A percentile compares a stretch with the other conserved stretches of the same genome.
These are phyloP conservation scores for Lophura nycthemera DNA, from an alignment of 2,113 vertebrate species.

Conservation along the genomic window DNA sequence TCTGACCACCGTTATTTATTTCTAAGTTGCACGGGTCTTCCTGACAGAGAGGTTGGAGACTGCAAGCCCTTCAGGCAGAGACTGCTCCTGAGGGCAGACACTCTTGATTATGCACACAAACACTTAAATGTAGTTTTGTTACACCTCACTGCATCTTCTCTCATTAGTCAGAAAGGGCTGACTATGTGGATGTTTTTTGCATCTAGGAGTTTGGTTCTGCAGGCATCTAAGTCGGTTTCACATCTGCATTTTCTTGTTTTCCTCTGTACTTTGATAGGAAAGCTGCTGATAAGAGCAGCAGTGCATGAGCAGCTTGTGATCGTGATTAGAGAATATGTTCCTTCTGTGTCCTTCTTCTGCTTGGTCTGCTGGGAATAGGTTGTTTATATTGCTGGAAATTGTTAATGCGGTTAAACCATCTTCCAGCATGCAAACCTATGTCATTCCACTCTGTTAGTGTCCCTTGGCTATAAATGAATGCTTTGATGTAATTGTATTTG, in stretches of 20 bases:
- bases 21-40: background rate
- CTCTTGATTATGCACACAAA: background rate
- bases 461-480: constrained; percentile 76
- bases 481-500: constrained; percentile 86
- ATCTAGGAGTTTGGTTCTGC: background rate
- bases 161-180: background rate
- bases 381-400: constrained; percentile 75
- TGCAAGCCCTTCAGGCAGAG: background rate
- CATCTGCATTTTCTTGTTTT: background rate
- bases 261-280: background rate
- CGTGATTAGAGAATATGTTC: background rate
- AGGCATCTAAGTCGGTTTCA: background rate
- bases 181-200: background rate
- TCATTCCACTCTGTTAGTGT: constrained; percentile 71
- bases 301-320: background rate
- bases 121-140: background rate
- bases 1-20: background rate
- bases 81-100: background rate
- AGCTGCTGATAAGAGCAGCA: background rate
- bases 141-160: background rate
- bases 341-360: constrained; percentile 58
- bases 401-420: constrained; percentile 49
- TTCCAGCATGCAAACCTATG: constrained; percentile 66
- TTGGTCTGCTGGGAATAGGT: constrained; percentile 67
- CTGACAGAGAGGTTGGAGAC: background rate